Evolutionary conservation across 1,140 invertebrate species (phyloP).

Genomic region (Carposina sasakii): DNA sequence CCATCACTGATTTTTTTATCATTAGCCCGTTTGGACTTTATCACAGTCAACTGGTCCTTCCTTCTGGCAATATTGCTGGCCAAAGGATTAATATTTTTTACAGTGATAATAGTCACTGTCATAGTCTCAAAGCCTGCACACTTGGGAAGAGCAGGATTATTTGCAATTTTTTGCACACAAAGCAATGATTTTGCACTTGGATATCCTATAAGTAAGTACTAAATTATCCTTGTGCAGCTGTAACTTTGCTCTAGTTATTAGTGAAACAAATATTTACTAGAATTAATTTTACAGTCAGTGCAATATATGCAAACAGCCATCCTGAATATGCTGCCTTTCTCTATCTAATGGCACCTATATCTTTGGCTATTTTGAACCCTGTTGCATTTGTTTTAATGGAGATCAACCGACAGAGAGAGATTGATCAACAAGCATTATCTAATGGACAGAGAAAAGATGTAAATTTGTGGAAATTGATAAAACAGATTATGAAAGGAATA

Average conservation of each 20-base stretch:
- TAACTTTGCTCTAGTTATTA: no score
- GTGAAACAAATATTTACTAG: no score
- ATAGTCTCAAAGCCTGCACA: slow-evolving; percentile 86
- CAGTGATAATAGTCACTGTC: slow-evolving; percentile 85
- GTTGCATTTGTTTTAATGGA: slow-evolving; percentile 94
- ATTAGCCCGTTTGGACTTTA: slow-evolving; percentile 88
- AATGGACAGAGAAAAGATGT: slow-evolving; percentile 26
- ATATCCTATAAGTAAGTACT: slow-evolving; percentile 91
- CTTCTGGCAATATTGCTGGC: slow-evolving; percentile 88
- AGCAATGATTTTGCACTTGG: slow-evolving; percentile 99
- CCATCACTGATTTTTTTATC: slow-evolving; percentile 94
- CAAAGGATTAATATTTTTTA: slow-evolving; percentile 89
- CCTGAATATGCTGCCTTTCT: slow-evolving; percentile 93
- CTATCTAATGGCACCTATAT: slow-evolving; percentile 95
- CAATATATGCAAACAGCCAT: slow-evolving; percentile 84
- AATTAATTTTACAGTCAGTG: slow-evolving; percentile 74
- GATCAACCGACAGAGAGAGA: slow-evolving; percentile 79
- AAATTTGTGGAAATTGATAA: slow-evolving; percentile 38
- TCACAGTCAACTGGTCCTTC: slow-evolving; percentile 91
- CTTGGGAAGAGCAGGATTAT: slow-evolving; percentile 89
- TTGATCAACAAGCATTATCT: slow-evolving; percentile 25
- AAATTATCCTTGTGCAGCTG: neutral
- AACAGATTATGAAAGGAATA: slow-evolving; percentile 77
- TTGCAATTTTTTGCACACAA: slow-evolving; percentile 96
- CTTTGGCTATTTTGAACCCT: slow-evolving; percentile 93